Evolutionary conservation across 1,140 invertebrate species (phyloP).

Genomic region (Monochamus saltuarius): DNA sequence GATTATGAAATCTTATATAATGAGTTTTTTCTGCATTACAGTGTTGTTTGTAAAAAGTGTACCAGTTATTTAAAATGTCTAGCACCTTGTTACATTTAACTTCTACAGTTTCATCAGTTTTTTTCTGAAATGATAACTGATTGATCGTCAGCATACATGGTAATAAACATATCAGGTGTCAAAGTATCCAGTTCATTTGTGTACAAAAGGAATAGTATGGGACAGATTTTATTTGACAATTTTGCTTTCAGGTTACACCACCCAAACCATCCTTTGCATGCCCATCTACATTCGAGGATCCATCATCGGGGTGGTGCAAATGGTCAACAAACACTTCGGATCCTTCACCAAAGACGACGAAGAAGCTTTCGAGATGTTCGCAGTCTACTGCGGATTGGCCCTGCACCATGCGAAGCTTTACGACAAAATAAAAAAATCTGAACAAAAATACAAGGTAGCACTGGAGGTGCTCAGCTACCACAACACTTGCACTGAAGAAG

Average conservation of each 20-base stretch:
- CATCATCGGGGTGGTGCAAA: conserved; percentile 79
- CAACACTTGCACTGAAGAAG: conserved; percentile 72
- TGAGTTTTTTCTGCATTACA: no score
- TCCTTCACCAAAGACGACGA: conserved; percentile 75
- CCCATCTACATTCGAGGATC: conserved; percentile 75
- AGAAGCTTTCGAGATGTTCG: conserved; percentile 80
- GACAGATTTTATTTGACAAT: no score
- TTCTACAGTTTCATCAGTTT: no score
- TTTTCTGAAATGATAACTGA: no score
- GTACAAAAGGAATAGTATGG: no score
- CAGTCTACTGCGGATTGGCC: conserved; percentile 81
- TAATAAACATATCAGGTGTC: no score
- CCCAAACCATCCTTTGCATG: conserved; percentile 80
- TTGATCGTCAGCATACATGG: no score
- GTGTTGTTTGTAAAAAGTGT: no score
- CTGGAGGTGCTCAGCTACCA: conserved; percentile 80
- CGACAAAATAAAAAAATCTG: conserved; percentile 78
- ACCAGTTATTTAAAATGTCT: no score
- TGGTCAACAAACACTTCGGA: conserved; percentile 78
- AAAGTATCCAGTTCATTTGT: no score
- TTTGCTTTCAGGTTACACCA: conserved; percentile 58
- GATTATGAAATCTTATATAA: no score
- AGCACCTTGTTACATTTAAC: no score
- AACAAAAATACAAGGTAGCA: conserved; percentile 73
- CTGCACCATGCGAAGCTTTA: conserved; percentile 84